Percentiles rank a stretch among this genome's conserved stretches.
These are phyloP conservation scores for Stercorarius parasiticus DNA, from an alignment of 2,113 vertebrate species.

Conservation along the genomic window DNA sequence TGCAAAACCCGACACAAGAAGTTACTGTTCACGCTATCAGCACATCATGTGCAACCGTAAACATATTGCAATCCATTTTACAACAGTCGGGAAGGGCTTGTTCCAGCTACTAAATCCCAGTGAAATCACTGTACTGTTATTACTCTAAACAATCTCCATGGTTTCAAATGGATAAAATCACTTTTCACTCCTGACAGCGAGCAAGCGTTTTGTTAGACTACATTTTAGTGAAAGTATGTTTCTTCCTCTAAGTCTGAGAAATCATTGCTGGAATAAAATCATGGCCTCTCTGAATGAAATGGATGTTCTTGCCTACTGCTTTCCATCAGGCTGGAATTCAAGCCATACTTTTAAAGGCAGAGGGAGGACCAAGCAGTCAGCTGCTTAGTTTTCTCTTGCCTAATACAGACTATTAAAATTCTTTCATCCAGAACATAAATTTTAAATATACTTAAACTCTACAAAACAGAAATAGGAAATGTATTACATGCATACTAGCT, in stretches of 20 bases:
- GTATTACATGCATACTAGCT: not conserved
- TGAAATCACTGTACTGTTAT: not conserved
- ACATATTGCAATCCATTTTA: not conserved
- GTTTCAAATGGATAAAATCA: not conserved
- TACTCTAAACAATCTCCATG: not conserved
- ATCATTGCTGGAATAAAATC: not conserved
- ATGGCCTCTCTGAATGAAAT: not conserved
- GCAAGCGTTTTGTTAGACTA: not conserved
- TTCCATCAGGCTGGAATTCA: not conserved
- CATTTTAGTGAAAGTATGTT: not conserved
- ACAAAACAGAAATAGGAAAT: not conserved
- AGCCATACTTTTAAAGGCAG: not conserved
- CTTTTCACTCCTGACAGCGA: not conserved
- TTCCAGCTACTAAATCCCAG: not conserved
- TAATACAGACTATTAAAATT: not conserved
- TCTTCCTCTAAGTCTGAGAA: not conserved
- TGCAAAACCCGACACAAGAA: not conserved
- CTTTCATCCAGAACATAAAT: not conserved
- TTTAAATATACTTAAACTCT: not conserved
- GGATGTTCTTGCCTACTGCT: not conserved
- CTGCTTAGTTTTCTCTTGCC: not conserved
- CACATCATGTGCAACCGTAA: not conserved
- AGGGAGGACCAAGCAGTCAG: not conserved
- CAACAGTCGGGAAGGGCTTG: not conserved
- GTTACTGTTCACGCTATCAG: not conserved